Percentiles rank a stretch among this genome's conserved stretches.
Evolutionary conservation across 2,888 invertebrate genomes (phyloP).

Genomic region (Catocala fraxini): DNA sequence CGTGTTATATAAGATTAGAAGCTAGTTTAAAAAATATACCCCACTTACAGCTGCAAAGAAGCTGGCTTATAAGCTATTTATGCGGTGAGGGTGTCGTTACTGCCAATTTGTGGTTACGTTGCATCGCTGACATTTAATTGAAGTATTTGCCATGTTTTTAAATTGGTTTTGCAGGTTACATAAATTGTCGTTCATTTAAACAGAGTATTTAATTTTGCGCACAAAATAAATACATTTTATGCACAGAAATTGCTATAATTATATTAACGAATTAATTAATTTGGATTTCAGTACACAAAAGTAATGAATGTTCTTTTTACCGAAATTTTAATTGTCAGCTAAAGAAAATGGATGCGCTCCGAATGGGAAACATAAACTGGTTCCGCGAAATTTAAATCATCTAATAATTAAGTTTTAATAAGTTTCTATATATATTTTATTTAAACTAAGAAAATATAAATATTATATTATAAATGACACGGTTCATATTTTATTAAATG

Average conservation of each 20-base stretch:
- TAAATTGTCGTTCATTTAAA: neutral
- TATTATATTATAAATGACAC: too few species aligned
- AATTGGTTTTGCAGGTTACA: slow-evolving; percentile 4
- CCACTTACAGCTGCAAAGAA: slow-evolving; percentile 3
- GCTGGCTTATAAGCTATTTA: slow-evolving; percentile 22
- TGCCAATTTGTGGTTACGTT: slow-evolving; percentile 32
- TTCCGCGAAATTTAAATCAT: too few species aligned
- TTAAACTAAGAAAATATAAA: too few species aligned
- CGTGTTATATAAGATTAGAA: slow-evolving; percentile 5
- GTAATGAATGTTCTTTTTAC: too few species aligned
- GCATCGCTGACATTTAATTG: slow-evolving; percentile 17
- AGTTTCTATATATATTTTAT: too few species aligned
- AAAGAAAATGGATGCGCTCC: too few species aligned
- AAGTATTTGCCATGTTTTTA: slow-evolving; percentile 13
- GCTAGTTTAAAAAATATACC: slow-evolving; percentile 5
- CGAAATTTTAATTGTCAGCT: too few species aligned
- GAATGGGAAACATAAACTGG: too few species aligned
- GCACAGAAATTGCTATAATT: neutral
- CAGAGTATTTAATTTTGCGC: neutral
- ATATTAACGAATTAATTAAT: too few species aligned
- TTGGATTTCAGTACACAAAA: too few species aligned
- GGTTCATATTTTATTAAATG: too few species aligned
- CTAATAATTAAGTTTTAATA: too few species aligned
- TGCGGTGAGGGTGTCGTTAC: slow-evolving; percentile 18
- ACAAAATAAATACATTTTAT: neutral